phyloP scores from a whole-genome alignment of 1,140 invertebrate species.

The Drosophila saltans region DNA sequence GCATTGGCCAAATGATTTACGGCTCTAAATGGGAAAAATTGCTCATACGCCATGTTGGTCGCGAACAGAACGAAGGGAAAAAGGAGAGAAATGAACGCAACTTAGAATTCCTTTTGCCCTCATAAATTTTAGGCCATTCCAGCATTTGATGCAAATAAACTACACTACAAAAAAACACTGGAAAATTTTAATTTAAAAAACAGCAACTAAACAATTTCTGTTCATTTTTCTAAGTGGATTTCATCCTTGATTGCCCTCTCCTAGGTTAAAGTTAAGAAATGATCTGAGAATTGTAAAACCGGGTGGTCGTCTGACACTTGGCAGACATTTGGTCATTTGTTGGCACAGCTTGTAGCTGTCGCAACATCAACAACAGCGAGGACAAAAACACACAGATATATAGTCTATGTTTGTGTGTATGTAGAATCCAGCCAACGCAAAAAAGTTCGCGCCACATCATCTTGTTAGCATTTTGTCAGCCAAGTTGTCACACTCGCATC shows the following conservation, averaged over 20 bases:
- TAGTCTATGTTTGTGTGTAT: neutral
- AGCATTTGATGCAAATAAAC: slow-evolving; percentile 9
- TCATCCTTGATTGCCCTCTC: too few relatives aligned
- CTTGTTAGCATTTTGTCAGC: slow-evolving; percentile 81
- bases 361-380: slow-evolving; percentile 36
- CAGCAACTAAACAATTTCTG: neutral
- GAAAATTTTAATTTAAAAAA: neutral
- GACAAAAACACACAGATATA: slow-evolving; percentile 28
- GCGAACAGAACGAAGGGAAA: neutral
- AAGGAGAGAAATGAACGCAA: neutral
- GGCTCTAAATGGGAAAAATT: slow-evolving; percentile 69
- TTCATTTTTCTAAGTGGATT: neutral
- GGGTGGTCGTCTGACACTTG: slow-evolving; percentile 70
- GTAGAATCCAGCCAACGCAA: slow-evolving; percentile 34
- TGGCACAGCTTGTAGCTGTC: slow-evolving; percentile 67
- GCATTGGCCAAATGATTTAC: slow-evolving; percentile 78
- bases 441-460: slow-evolving; percentile 68
- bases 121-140: slow-evolving; percentile 7
- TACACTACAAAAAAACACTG: slow-evolving; percentile 7
- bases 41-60: slow-evolving; percentile 66
- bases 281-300: slow-evolving; percentile 7
- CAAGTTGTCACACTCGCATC: slow-evolving; percentile 75
- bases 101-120: slow-evolving; percentile 5
- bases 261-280: slow-evolving; percentile 14
- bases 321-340: slow-evolving; percentile 79